phyloP scores from a whole-genome alignment of 2,888 invertebrate species.

The Pocota personata region DNA sequence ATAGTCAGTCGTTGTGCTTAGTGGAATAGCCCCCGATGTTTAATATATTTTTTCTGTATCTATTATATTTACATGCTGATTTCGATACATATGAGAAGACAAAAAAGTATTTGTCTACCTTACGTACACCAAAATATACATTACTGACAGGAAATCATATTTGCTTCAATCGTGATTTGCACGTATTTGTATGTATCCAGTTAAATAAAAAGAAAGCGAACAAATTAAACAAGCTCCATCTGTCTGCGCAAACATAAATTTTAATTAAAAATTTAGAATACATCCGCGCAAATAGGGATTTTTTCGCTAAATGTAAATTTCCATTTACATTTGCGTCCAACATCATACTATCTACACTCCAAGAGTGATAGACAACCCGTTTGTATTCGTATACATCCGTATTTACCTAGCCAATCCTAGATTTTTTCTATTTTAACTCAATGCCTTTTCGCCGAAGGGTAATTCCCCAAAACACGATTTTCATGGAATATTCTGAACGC shows the following conservation, averaged over 20 bases:
- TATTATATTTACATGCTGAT: no score
- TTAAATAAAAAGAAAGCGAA: slow-evolving; percentile 3
- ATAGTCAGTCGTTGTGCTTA: no score
- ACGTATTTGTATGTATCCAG: not conserved
- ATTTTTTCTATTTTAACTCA: slow-evolving; percentile 8
- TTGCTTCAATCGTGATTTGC: not conserved
- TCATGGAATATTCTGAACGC: slow-evolving; percentile 11
- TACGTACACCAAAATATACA: no score
- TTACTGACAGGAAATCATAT: no score
- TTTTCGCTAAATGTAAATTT: slow-evolving; percentile 38
- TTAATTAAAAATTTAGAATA: slow-evolving; percentile 74
- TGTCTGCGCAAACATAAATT: slow-evolving; percentile 68
- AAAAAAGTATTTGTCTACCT: no score
- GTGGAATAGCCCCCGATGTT: no score
- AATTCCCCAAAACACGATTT: slow-evolving; percentile 29
- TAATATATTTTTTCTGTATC: no score
- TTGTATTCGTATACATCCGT: slow-evolving; percentile 38
- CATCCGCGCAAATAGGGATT: slow-evolving; percentile 62
- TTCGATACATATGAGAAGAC: no score
- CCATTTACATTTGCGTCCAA: slow-evolving; percentile 1
- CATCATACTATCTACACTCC: slow-evolving; percentile 20
- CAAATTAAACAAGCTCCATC: slow-evolving; percentile 32
- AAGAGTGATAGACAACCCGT: slow-evolving; percentile 22
- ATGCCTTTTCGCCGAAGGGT: slow-evolving; percentile 40
- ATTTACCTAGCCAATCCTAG: slow-evolving; percentile 53